Percentiles rank a stretch among this genome's conserved stretches.
phyloP scores from a whole-genome alignment of 2,113 vertebrate species.

The Tyrannus savana region DNA sequence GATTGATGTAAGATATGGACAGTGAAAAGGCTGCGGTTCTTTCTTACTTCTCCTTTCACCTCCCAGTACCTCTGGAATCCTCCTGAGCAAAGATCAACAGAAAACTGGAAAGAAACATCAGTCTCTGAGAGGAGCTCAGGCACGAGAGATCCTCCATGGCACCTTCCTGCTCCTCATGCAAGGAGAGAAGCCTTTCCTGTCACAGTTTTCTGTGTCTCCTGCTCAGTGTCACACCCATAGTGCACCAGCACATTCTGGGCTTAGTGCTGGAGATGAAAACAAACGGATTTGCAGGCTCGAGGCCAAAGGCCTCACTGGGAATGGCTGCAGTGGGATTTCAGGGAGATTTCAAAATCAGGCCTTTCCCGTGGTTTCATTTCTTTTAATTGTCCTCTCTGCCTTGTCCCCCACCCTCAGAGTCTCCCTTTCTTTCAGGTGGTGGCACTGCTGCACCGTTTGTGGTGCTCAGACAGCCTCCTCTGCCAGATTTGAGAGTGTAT shows the following conservation, averaged over 20 bases:
- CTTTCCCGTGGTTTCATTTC: background rate
- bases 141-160: background rate
- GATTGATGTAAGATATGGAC: background rate
- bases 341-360: background rate
- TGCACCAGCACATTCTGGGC: background rate
- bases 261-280: background rate
- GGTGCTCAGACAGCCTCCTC: background rate
- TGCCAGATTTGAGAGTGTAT: conserved; percentile 6
- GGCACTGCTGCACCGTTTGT: conserved; percentile 65
- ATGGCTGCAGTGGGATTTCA: background rate
- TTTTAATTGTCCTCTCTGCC: background rate
- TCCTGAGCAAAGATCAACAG: background rate
- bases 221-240: background rate
- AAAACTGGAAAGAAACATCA: background rate
- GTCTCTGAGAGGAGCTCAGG: background rate
- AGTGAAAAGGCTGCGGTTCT: background rate
- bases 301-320: background rate
- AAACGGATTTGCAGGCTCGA: background rate
- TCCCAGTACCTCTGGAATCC: background rate
- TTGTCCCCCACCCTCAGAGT: conserved; percentile 9
- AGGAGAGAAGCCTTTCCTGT: background rate
- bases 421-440: conserved; percentile 57
- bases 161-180: background rate
- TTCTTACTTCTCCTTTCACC: background rate
- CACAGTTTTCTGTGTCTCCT: background rate